These are phyloP conservation scores for Rostratula benghalensis DNA, from an alignment of 2,113 vertebrate species.

Conservation along the genomic window DNA sequence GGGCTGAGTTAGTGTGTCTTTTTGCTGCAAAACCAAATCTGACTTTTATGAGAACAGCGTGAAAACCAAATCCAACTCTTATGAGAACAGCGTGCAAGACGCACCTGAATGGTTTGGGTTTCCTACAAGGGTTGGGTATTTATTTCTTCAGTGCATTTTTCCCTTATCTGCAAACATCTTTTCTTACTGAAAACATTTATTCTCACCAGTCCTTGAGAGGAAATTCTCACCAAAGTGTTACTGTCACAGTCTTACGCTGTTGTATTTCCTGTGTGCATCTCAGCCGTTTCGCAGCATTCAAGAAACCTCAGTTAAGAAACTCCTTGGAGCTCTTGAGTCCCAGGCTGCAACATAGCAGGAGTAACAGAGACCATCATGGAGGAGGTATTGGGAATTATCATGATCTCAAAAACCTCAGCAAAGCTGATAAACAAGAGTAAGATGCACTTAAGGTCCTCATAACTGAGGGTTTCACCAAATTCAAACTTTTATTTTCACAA, in stretches of 20 bases:
- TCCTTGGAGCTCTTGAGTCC: not conserved
- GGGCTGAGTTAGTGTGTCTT: not conserved
- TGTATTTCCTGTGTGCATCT: not conserved
- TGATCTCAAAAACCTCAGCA: not conserved
- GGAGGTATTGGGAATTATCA: not conserved
- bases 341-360: not conserved
- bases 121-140: not conserved
- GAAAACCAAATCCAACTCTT: not conserved
- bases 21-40: not conserved
- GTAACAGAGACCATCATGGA: fast-evolving
- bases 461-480: not conserved
- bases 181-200: not conserved
- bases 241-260: fast-evolving
- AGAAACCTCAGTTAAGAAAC: not conserved
- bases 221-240: not conserved
- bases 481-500: not conserved
- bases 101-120: not conserved
- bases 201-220: not conserved
- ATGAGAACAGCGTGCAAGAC: not conserved
- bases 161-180: not conserved
- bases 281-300: not conserved
- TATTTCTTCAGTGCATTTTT: not conserved
- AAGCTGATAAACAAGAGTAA: not conserved
- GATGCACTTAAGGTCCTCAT: not conserved
- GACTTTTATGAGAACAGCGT: not conserved